These are phyloP conservation scores for Drosophila prosaltans DNA, from an alignment of 1,140 invertebrate species.

Conservation along the genomic window DNA sequence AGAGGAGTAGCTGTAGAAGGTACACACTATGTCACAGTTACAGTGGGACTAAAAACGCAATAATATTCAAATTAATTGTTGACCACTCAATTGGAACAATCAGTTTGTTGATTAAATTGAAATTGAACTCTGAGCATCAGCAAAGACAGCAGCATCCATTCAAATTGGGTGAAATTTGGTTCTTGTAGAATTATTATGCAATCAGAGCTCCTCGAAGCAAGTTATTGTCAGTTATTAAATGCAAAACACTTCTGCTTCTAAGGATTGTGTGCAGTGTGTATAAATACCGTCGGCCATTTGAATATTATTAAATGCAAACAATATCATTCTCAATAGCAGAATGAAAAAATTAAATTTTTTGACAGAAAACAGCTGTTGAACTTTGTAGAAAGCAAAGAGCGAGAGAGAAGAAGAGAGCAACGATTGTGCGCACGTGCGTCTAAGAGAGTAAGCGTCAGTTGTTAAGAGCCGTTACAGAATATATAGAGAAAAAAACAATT, in stretches of 20 bases:
- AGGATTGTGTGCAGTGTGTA: constrained; percentile 27
- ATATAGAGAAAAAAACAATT: too few species aligned
- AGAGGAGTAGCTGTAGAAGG: neutral
- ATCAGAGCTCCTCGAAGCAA: neutral
- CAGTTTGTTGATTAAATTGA: neutral
- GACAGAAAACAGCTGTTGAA: constrained; percentile 22
- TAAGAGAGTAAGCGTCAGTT: neutral
- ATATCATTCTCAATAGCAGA: constrained; percentile 11
- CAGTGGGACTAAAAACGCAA: constrained; percentile 32
- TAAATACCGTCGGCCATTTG: constrained; percentile 42
- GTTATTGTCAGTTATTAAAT: neutral
- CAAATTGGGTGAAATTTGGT: neutral
- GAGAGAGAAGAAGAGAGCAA: neutral
- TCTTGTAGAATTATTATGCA: constrained; percentile 27
- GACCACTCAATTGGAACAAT: neutral
- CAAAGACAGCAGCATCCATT: neutral
- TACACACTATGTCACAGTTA: constrained; percentile 24
- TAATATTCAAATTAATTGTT: neutral
- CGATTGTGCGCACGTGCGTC: neutral
- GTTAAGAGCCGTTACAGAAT: neutral
- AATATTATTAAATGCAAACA: constrained; percentile 19
- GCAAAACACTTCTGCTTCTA: neutral
- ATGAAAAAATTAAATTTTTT: constrained; percentile 11
- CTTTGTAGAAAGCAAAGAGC: neutral
- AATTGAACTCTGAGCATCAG: neutral